Evolutionary conservation across 2,797 vertebrate species (phyloP), one percentile per base, ranked within the genome.

Genomic region (Perodicticus potto): DNA sequence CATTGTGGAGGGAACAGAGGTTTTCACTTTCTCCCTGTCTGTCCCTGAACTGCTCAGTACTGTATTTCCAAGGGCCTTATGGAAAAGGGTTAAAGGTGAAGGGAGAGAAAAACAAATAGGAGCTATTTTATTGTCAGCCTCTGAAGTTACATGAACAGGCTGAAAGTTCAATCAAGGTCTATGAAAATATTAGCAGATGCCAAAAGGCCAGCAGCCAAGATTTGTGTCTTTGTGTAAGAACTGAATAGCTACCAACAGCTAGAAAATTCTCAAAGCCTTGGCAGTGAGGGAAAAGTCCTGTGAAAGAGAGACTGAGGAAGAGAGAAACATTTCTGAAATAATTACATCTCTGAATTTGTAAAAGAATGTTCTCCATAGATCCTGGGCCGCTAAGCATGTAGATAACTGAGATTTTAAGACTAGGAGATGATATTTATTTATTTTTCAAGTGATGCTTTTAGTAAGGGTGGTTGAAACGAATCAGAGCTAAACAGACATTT

Each of bases 191-290:
- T 97, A 97, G 86, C 92, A 91, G 96, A 86, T 91, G 97, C 86
- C 97, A 97, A 97, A 96, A 96, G 95, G 95, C 97, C 88, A 96
- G 84, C 88, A 96, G 97, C 94, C 94, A 78, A 49, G 94, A 97
- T 97, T 97, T 97, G 94, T 20, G 17, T 97, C 93, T 93, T 97
- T 97, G 88, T 98, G 61, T 81, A 97, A 81, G 90, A 98, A 97
- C 1, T 1, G 97, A 97, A 96, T 97, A 95, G 96, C 96, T 97
- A 98, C 81, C 95, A 97, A 96, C 86, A 97, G 77, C 69, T 74
- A 93, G 96, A 96, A 97, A 98, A 97, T 29, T 34, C 72, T 96
- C 45, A 59, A 84, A 88, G 96, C 95, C 91, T 92, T 98, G 96
- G 93, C 96, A 97, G 34, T 65, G 91, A 96, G 94, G 88, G 72